A percentile compares a stretch with the other conserved stretches of the same genome.
These are phyloP conservation scores for Isaurus tuberculatus DNA, from an alignment of 92 coral and sea anemone genomes.

Conservation along the genomic window DNA sequence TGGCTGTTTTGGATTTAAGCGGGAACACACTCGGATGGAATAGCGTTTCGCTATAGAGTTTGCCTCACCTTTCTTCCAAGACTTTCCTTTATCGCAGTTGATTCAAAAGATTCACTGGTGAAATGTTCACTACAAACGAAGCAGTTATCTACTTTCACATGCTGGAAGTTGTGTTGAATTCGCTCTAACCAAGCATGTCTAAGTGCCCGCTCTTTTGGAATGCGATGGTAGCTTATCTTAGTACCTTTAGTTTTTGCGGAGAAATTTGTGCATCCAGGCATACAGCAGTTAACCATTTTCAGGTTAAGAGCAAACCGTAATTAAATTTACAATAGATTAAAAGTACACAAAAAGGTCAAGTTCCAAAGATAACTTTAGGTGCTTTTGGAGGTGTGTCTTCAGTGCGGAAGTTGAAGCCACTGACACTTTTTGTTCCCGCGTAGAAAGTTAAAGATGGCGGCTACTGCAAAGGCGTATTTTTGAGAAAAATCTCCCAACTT, in stretches of 20 bases:
- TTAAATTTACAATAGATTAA: background rate
- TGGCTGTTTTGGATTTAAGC: background rate
- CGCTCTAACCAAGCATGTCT: no score
- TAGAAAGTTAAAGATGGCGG: no score
- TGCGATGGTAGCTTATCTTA: constrained; percentile 8
- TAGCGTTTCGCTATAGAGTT: background rate
- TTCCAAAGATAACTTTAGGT: background rate
- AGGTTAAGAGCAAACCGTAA: no score
- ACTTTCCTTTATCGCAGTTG: background rate
- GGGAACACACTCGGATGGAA: background rate
- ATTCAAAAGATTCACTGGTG: background rate
- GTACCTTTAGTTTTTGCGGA: background rate
- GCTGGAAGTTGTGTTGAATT: no score
- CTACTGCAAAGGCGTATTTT: no score
- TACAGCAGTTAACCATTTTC: constrained; percentile 29
- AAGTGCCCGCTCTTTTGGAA: background rate
- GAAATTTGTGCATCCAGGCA: constrained; percentile 37
- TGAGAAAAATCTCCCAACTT: no score
- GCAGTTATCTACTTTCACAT: background rate
- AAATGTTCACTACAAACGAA: no score
- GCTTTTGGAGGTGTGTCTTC: constrained; percentile 23
- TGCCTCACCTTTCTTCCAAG: background rate
- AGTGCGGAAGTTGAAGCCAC: no score
- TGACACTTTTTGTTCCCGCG: no score
- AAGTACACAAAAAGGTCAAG: background rate